Evolutionary conservation across 1,140 invertebrate genomes (phyloP), one percentile per base, ranked within the genome.

Genomic region (Heliconius eleuchia): DNA sequence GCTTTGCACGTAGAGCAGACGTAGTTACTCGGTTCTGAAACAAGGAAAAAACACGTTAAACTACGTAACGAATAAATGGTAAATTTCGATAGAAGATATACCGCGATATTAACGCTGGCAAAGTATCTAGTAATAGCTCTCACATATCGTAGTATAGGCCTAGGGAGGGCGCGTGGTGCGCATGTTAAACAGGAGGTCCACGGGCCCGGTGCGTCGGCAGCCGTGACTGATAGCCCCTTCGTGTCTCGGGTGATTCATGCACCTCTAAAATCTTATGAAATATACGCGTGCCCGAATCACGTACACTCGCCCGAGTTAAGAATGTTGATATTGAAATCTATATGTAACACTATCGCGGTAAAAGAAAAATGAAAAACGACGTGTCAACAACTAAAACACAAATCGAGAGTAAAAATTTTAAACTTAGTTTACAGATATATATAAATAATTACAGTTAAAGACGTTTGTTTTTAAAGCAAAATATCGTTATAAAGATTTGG

Each of bases 1-100:
- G 97, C 97, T 84, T 98, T 98, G 95, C 99, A 99, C 50, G 98
- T 99, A 23, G 97, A 98, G 93, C 99, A 99, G 60, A 98, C 97
- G 91, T 99, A 98, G 95, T 98, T 98, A 91, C 97, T 97, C 80
- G 99, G 99, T 95, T 99, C 99, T 99, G 97, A 71, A 97, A 96
- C 96, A 95, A 95, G 87, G 80, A 92, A 93, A 85, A 34, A 87
- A 86, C 84, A 85, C 76, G 80, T 81, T 82, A 83, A 73, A 52
- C n/a, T 77, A 80, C 71, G 75, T 82, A 78, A 82, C 75, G 77
- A 73, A 76, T 81, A 87, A 81, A 88, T 86, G 85, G 80, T 87
- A n/a, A n/a, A n/a, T 86, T 82, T 83, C 86, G 86, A 91, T 87
- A 80, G 86, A 87, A 88, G 90, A 94, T 93, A 92, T 92, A 93